Percentiles rank a stretch among this genome's conserved stretches.
phyloP scores from a whole-genome alignment of 2,113 vertebrate genomes.

The Ciconia maguari region DNA sequence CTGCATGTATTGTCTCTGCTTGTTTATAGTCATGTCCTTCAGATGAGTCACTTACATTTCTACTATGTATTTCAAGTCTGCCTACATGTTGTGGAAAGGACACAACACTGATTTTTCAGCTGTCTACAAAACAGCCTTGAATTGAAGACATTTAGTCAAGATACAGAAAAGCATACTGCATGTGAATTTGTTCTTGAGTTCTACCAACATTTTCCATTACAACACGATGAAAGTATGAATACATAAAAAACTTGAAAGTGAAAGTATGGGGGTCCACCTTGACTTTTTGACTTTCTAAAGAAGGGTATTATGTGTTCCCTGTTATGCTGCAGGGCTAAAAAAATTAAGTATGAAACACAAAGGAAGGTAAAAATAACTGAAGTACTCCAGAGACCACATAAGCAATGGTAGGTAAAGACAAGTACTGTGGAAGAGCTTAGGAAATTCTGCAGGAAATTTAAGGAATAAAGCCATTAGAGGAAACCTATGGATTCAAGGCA shows the following conservation, averaged over 20 bases:
- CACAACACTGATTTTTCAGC: neutral
- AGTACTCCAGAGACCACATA: neutral
- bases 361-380: neutral
- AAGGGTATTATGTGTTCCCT: neutral
- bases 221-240: neutral
- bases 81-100: neutral
- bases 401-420: neutral
- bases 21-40: neutral
- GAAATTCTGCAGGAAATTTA: neutral
- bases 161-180: neutral
- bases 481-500: neutral
- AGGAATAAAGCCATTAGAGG: neutral
- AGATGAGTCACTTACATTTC: neutral
- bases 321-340: fast-evolving
- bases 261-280: neutral
- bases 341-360: neutral
- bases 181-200: neutral
- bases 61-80: neutral
- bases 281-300: neutral
- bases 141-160: neutral
- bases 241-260: neutral
- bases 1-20: neutral
- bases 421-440: neutral
- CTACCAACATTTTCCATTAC: neutral
- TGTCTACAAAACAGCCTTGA: neutral